Conservation (phyloP, 2,113 vertebrate species). For the Falco punctatus region DNA sequence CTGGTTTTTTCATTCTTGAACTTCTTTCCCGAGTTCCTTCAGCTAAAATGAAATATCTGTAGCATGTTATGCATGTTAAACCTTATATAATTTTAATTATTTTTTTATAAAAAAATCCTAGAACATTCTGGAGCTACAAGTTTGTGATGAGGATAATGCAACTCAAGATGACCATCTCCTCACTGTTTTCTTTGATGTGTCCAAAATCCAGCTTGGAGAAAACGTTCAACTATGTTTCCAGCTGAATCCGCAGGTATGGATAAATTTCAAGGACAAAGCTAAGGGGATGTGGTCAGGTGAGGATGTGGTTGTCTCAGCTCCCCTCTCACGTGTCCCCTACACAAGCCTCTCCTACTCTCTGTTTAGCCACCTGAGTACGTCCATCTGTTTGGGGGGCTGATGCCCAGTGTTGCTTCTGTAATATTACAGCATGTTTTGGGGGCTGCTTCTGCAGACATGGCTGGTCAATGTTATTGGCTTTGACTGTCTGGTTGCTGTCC, state of each 20-base stretch:
- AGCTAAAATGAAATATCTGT: background rate
- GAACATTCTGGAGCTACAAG: constrained; percentile 78
- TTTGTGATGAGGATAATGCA: constrained; percentile 76
- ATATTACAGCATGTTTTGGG: background rate
- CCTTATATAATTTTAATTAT: background rate
- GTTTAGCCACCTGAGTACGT: background rate
- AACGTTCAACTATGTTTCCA: constrained; percentile 74
- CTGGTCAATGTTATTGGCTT: background rate
- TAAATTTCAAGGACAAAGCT: background rate
- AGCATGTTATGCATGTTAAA: background rate
- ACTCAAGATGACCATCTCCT: constrained; percentile 79
- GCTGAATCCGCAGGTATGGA: constrained; percentile 76
- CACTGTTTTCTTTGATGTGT: constrained; percentile 80
- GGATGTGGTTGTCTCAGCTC: background rate
- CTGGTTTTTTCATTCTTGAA: background rate
- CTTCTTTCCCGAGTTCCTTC: background rate
- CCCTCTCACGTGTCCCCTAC: background rate
- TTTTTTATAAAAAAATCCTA: background rate
- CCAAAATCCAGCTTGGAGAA: constrained; percentile 79
- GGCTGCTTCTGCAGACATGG: background rate
- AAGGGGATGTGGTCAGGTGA: background rate
- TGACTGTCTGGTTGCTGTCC: background rate
- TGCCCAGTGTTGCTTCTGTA: background rate
- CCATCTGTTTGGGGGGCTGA: background rate
- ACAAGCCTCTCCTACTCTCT: background rate